These are phyloP conservation scores for Antrozous pallidus DNA, from an alignment of 2,797 vertebrate genomes.

Conservation along the genomic window DNA sequence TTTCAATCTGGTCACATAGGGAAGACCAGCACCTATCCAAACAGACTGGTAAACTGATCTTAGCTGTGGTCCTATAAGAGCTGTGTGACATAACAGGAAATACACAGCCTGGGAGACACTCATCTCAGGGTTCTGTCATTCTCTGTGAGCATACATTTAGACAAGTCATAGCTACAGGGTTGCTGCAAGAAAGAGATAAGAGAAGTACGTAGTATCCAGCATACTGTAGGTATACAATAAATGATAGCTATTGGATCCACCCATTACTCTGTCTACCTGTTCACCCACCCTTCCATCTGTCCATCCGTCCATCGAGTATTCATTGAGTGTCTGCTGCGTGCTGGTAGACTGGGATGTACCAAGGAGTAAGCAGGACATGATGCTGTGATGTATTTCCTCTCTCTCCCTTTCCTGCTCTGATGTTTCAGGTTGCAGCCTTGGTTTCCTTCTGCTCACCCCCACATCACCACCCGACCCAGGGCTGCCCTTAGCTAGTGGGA, in stretches of 20 bases:
- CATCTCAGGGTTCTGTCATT: background rate
- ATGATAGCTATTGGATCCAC: background rate
- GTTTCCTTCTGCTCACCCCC: background rate
- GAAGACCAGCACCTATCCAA: background rate
- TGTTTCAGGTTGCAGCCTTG: background rate
- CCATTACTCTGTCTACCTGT: background rate
- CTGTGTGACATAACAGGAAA: background rate
- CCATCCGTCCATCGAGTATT: background rate
- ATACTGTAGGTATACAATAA: background rate
- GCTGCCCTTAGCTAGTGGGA: background rate
- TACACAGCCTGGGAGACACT: background rate
- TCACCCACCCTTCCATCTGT: accelerated
- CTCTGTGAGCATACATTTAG: background rate
- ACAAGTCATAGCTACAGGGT: background rate
- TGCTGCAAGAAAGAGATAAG: background rate
- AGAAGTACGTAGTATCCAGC: background rate
- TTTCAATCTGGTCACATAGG: background rate
- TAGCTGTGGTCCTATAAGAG: background rate
- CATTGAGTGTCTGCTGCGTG: background rate
- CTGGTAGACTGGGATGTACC: background rate
- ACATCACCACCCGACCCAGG: background rate
- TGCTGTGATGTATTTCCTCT: background rate
- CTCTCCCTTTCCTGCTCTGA: background rate
- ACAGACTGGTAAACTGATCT: background rate
- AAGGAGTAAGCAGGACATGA: background rate